Base-by-base conservation (phyloP, 2,888 invertebrate genomes). In the Odontomyia ornata region DNA sequence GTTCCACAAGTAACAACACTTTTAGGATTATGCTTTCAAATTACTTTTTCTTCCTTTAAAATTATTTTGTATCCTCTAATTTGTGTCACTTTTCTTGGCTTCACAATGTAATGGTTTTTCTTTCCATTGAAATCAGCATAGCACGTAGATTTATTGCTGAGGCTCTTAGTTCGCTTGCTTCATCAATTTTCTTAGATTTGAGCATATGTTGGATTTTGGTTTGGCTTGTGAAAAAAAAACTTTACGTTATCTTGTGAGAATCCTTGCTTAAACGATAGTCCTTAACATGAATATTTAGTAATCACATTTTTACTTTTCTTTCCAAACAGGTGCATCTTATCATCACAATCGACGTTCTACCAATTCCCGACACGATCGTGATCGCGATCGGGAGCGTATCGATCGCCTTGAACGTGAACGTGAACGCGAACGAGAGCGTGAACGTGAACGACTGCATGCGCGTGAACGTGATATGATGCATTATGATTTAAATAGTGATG, bases 391-490 rank as follows among this genome's bases (percentile, higher is more conserved):
- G n/a, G 83, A 83, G 62, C 79, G 79, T 56, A 81, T 84, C 64
- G 83, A 84, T 30, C 84, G 84, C 57, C 81, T 84, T 46, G 81
- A 81, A 77, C 80, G 81, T 56, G 60, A 77, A 65, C 77, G 77
- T 23, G 77, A 80, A 21, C 77, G 80, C 76, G 84, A 85, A 64
- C 81, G 85, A 43, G 84, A 83, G 56, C 81, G 83, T 84, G n/a
- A 84, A 79, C 81, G 84, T 43, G 86, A 86, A 78, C 84, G 86
- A 56, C 78, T 86, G 56, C 86, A 86, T 81, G 84, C 85, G 18
- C 84, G 86, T 30, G 87, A 87, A 78, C 85, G 87, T 76, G 87
- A 86, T 82, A 83, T 86, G 18, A 84, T 86, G 84, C 86, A 86
- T 76, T 87, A 87, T 79, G 86, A 87, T 81, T 82, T 87, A 30